Conservation (phyloP, 2,888 invertebrate genomes). For the Cosmopolites sordidus region DNA sequence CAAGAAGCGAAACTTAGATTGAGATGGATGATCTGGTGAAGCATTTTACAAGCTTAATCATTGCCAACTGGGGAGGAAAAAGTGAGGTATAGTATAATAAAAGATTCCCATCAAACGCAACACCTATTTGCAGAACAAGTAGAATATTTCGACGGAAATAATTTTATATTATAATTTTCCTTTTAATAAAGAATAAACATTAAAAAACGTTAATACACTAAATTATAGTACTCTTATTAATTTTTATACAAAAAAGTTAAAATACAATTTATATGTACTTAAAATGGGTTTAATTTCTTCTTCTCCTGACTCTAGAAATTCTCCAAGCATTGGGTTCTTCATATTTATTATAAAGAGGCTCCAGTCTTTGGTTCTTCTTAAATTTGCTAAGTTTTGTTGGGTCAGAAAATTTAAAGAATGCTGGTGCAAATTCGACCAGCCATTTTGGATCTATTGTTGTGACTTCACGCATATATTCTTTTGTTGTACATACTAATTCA, state of each 20-base stretch:
- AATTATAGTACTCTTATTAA: background rate
- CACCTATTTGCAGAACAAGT: too few relatives aligned
- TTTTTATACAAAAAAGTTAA: background rate
- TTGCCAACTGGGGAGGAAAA: too few relatives aligned
- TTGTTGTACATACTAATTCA: constrained; percentile 96
- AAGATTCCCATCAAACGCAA: too few relatives aligned
- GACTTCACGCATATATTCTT: constrained; percentile 98
- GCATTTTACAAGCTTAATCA: too few relatives aligned
- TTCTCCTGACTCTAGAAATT: constrained; percentile 85
- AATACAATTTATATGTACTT: background rate
- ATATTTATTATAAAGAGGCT: constrained; percentile 97
- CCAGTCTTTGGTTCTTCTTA: constrained; percentile 97
- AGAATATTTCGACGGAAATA: too few relatives aligned
- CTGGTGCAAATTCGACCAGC: constrained; percentile 98
- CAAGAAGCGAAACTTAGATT: too few relatives aligned
- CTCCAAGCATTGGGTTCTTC: constrained; percentile 99
- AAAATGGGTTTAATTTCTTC: constrained; percentile 66
- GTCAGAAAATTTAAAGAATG: constrained; percentile 98
- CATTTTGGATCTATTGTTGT: constrained; percentile 96
- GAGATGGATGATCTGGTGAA: too few relatives aligned
- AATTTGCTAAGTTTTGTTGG: constrained; percentile 97
- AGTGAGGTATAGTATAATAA: too few relatives aligned
- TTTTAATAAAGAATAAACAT: background rate
- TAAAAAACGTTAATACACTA: too few relatives aligned
- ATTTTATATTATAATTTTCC: too few relatives aligned